Evolutionary conservation across 2,113 vertebrate genomes (phyloP), one percentile per base, ranked within the genome.

Genomic region (Phyllostomus hastatus): DNA sequence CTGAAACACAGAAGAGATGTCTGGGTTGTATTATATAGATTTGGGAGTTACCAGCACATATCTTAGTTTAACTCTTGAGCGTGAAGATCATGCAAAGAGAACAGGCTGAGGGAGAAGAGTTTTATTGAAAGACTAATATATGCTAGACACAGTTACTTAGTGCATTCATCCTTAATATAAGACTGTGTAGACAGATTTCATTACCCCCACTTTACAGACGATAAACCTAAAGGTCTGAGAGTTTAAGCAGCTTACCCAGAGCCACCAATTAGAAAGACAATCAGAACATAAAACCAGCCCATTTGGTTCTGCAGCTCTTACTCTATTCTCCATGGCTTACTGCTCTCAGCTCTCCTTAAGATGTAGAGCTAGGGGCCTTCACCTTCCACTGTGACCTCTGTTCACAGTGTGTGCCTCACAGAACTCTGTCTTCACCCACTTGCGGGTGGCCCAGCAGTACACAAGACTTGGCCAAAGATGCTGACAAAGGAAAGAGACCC

Each of bases 341-440:
- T 41, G 10, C 11, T 38, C 52, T 86, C 5, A 3, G 31, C 35
- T 73, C 22, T 80, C n/a, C 61, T 26, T 64, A 72, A 26, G 20
- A 24, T 15, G 8, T 2, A 3, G 2, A 17, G 17, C 50, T 19
- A 11, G 54, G 20, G 54, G 43, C n/a, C n/a, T 33, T 81, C 31
- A 76, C 52, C 26, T 52, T 2, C 24, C n/a, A 11, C 28, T 4
- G 4, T 14, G 10, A 16, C 31, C 31, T 79, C 17, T 48, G 17
- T 31, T 61, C 52, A 11, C 2, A 17, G 19, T 0, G 0, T 16
- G 5, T 8, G 31, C 33, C 70, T 50, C 17, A 4, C 5, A 31
- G 19, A 12, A 31, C 54, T 69, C 61, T 35, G 48, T 20, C 31
- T 82, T 28, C 35, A 41, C 4, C 6, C 15, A n/a, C 52, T 57